Evolutionary conservation across 2,113 vertebrate genomes (phyloP).

Genomic region (Paralichthys olivaceus): DNA sequence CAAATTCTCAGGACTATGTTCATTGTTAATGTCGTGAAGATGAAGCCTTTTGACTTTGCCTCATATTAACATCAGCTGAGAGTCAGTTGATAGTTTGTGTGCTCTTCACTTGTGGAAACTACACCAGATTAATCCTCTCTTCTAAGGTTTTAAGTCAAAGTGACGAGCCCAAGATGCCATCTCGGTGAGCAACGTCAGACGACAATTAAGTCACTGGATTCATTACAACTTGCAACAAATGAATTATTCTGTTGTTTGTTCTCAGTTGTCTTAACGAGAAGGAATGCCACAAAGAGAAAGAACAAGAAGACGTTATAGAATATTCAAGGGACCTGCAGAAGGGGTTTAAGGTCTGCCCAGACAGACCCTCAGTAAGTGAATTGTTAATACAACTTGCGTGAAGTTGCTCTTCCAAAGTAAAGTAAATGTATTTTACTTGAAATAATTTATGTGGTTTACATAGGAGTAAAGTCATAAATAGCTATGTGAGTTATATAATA

Average conservation of each 20-base stretch:
- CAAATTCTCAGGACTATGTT: too few relatives aligned
- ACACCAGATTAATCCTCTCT: not conserved
- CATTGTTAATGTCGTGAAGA: not conserved
- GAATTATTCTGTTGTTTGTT: not conserved
- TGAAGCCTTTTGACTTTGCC: not conserved
- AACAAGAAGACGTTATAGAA: rapidly evolving
- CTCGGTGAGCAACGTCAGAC: slow-evolving; percentile 35
- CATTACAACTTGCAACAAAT: not conserved
- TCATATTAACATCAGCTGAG: not conserved
- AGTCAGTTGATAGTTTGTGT: not conserved
- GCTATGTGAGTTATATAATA: not conserved
- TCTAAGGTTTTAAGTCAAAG: not conserved
- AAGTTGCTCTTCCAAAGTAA: not conserved
- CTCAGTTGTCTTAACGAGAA: slow-evolving; percentile 17
- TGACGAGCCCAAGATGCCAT: slow-evolving; percentile 57
- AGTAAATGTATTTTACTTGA: not conserved
- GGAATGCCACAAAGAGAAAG: not conserved
- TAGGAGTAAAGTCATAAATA: not conserved
- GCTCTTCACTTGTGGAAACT: not conserved
- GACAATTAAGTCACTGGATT: not conserved
- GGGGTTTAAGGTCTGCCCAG: slow-evolving; percentile 47
- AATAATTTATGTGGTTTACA: not conserved
- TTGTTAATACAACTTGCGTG: not conserved
- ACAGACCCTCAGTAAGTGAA: slow-evolving; percentile 65
- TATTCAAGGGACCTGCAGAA: slow-evolving; percentile 31